Conservation (phyloP, 2,113 vertebrate species). For the Lagopus muta region DNA sequence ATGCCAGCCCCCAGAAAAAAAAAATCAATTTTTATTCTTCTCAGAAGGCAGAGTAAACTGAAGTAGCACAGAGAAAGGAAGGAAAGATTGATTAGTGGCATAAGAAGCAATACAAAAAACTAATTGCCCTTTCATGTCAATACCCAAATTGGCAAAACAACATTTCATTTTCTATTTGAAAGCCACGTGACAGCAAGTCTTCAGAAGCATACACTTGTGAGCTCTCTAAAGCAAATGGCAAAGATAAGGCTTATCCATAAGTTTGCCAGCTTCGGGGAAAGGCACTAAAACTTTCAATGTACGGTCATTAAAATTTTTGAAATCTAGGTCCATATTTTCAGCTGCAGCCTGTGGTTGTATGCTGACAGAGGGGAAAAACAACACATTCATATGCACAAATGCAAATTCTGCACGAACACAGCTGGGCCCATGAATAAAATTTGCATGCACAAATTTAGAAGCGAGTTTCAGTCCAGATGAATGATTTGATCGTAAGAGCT, state of each 20-base stretch:
- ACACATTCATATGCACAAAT: conserved; percentile 75
- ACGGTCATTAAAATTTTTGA: conserved; percentile 69
- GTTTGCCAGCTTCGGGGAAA: conserved; percentile 41
- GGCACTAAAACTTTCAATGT: conserved; percentile 65
- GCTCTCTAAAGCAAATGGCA: conserved; percentile 3
- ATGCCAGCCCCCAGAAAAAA: not conserved
- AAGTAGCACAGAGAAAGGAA: conserved; percentile 12
- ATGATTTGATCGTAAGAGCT: conserved; percentile 73
- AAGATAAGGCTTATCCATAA: conserved; percentile 52
- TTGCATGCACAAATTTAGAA: conserved; percentile 75
- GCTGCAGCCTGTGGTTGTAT: conserved; percentile 72
- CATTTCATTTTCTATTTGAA: conserved; percentile 51
- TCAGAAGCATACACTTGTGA: not conserved
- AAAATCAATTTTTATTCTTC: conserved; percentile 37
- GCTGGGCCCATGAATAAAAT: conserved; percentile 76
- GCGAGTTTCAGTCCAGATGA: conserved; percentile 70
- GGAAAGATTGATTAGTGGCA: conserved; percentile 40
- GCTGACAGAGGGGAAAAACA: conserved; percentile 74
- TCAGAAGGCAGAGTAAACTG: conserved; percentile 37
- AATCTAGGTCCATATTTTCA: conserved; percentile 75
- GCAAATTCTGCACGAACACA: conserved; percentile 73
- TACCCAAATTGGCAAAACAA: conserved; percentile 69
- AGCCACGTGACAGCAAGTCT: conserved; percentile 19
- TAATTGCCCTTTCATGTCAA: conserved; percentile 57
- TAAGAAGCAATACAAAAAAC: conserved; percentile 72